A percentile compares a stretch with the other conserved stretches of the same genome.
Conservation (phyloP, 1,140 invertebrate species). For the Callitettix versicolor region DNA sequence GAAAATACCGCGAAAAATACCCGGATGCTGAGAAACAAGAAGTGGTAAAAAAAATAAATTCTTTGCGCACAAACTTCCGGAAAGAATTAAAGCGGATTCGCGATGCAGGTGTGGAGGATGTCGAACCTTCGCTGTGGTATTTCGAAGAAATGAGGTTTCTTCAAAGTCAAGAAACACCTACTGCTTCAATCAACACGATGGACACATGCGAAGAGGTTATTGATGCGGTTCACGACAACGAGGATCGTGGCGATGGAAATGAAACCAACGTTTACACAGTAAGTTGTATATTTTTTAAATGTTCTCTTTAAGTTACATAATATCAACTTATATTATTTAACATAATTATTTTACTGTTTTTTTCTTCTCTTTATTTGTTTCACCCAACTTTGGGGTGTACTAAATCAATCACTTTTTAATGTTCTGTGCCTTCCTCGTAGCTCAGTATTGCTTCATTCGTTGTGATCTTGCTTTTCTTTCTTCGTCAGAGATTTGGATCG, state of each 20-base stretch:
- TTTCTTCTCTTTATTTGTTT: too few species aligned
- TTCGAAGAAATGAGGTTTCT: conserved; percentile 23
- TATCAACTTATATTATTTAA: background rate
- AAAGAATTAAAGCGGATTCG: conserved; percentile 12
- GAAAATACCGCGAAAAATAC: conserved; percentile 21
- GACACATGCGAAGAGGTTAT: conserved; percentile 16
- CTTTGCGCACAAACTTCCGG: conserved; percentile 16
- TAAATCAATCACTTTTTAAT: too few species aligned
- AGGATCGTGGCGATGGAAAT: conserved; percentile 9
- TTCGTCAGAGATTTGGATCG: too few species aligned
- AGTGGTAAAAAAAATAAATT: conserved; percentile 22
- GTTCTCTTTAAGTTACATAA: background rate
- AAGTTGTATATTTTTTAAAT: conserved; percentile 1
- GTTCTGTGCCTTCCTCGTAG: too few species aligned
- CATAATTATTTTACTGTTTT: background rate
- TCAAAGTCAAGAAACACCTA: conserved; percentile 16
- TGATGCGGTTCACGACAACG: too few species aligned
- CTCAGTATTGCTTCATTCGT: too few species aligned
- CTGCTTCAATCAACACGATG: conserved; percentile 18
- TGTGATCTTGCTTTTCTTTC: too few species aligned
- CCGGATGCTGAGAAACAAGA: conserved; percentile 16
- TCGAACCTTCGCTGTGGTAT: conserved; percentile 23
- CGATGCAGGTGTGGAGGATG: conserved; percentile 22
- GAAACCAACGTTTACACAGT: background rate
- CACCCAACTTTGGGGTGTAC: too few species aligned